A percentile compares a stretch with the other conserved stretches of the same genome.
These are phyloP conservation scores for Chaenocephalus aceratus DNA, from an alignment of 2,113 vertebrate genomes.

Conservation along the genomic window DNA sequence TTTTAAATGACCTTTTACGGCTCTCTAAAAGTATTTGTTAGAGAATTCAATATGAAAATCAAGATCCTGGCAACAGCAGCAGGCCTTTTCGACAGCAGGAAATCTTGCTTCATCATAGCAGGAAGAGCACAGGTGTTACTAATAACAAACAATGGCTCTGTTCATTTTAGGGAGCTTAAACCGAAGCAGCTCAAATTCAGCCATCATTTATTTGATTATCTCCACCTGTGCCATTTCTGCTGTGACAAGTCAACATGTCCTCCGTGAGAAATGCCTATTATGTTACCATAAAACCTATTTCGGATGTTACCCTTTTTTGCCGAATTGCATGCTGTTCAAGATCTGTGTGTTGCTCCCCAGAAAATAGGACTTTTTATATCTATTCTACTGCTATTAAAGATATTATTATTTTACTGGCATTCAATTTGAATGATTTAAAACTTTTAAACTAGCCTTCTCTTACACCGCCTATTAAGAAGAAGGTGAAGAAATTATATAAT, in stretches of 20 bases:
- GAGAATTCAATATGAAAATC: not conserved
- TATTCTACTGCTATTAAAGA: not conserved
- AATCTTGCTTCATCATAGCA: no score
- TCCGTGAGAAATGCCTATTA: no score
- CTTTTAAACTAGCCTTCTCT: not conserved
- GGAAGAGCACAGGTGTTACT: not conserved
- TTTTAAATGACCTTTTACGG: not conserved
- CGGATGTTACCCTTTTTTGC: not conserved
- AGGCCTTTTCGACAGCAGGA: not conserved
- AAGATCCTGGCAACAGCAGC: not conserved
- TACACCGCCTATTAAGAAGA: not conserved
- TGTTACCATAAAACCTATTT: not conserved
- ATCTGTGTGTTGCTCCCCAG: not conserved
- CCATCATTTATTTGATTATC: not conserved
- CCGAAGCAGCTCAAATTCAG: not conserved
- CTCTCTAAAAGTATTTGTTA: slow-evolving; percentile 10
- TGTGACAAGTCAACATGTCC: not conserved
- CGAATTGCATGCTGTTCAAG: not conserved
- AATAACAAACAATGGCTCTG: not conserved
- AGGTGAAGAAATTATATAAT: not conserved
- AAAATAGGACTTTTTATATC: not conserved
- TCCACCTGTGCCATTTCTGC: not conserved
- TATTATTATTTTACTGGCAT: not conserved
- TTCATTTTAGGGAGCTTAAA: not conserved
- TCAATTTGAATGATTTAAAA: not conserved